phyloP scores from a whole-genome alignment of 2,113 vertebrate genomes.

The Lepus americanus region DNA sequence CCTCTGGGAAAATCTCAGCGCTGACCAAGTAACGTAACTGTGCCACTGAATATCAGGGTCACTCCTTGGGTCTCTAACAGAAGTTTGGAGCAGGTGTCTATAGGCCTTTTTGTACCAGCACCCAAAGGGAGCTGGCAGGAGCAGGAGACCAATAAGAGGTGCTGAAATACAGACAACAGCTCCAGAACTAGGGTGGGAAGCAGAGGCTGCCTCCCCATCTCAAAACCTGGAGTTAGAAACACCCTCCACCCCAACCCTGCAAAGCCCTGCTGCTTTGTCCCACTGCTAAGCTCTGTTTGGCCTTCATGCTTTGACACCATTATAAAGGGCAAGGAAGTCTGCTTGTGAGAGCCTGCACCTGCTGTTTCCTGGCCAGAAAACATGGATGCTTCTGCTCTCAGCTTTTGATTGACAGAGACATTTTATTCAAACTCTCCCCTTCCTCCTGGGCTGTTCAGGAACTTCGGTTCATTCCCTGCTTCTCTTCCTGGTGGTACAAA shows the following conservation, averaged over 20 bases:
- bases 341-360: neutral
- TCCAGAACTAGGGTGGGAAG: neutral
- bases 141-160: too few species aligned
- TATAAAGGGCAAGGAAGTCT: neutral
- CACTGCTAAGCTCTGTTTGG: neutral
- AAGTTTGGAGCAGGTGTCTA: neutral
- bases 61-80: neutral
- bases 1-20: neutral
- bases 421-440: neutral
- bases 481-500: neutral
- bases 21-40: neutral
- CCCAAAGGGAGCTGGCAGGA: neutral
- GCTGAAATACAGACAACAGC: neutral
- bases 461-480: neutral
- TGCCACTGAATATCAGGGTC: neutral
- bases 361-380: neutral
- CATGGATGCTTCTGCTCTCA: neutral
- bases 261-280: neutral
- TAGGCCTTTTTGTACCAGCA: neutral
- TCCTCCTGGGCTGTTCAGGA: neutral
- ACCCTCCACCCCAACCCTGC: neutral
- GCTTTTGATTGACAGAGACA: neutral
- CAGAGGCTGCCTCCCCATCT: neutral
- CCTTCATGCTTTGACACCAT: neutral
- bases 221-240: neutral